Evolutionary conservation across 2,113 vertebrate genomes (phyloP), one percentile per base, ranked within the genome.

Genomic region (Onychostruthus taczanowskii): DNA sequence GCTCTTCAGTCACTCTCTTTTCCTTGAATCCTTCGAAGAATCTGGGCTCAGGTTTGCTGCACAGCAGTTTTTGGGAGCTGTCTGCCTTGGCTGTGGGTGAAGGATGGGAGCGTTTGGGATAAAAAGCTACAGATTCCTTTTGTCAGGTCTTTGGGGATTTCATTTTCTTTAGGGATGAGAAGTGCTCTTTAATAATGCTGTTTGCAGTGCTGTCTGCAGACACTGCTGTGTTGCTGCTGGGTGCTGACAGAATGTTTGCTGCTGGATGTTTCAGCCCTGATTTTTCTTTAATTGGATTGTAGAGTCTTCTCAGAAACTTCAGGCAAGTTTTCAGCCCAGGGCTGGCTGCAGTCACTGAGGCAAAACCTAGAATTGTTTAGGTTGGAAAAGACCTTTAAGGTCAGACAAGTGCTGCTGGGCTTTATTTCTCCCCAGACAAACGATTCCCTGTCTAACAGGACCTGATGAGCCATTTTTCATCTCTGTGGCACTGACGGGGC

Each of bases 391-490:
- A 59, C n/a, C 64, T 64, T 23, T 64, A 24, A 47, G 64, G 30
- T 58, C 70, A 52, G 39, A 37, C 78, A 92, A 61, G 13, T 7
- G 18, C 41, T 59, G 44, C 49, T 16, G 58, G 39, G 68, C 31
- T 74, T 84, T 80, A 33, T 87, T 66, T 22, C n/a, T 43, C 41
- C 74, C n/a, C 9, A 62, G 37, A 75, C 55, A 74, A 89, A 74
- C 0, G 44, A 15, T 66, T 83, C 87, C 31, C 88, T 13, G 30
- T 43, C 5, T 50, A 47, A 47, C 37, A 24, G 73, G 49, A 73
- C 70, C 41, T 74, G 89, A 69, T 79, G 74, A 79, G 70, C 81
- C 77, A 37, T 93, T 95, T 96, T 89, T 84, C 93, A 68, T 93
- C 35, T 82, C 35, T 2, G 3, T 3, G 8, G 63, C 87, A 59